Evolutionary conservation across 1,140 invertebrate species (phyloP), one percentile per base, ranked within the genome.

Genomic region (Cydia fagiglandana): DNA sequence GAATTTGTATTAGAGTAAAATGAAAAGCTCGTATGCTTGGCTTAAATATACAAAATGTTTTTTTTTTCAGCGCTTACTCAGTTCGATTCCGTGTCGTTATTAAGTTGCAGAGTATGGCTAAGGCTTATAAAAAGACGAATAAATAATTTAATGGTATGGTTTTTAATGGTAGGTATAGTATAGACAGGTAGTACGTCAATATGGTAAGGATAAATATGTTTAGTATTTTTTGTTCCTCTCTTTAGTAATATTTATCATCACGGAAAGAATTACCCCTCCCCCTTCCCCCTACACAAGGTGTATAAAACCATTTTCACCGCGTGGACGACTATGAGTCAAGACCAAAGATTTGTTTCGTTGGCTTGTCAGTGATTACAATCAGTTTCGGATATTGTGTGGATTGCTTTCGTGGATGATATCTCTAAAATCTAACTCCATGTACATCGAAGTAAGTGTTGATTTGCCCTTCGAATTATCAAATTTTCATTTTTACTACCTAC

Each of bases 401-500:
- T 34, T 38, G 28, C 0, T 66, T 34, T 38, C 24, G 24, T 66
- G 30, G 28, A 34, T 66, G 28, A 66, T 13, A 38, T 66, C 28
- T 66, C 5, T 34, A 12, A 15, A 66, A 30, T 66, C 30, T 34
- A 66, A 34, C 13, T 38, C 64, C 28, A 66, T 66, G 30, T 38
- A 28, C 24, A 34, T 66, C 64, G 64, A 66, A 66, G 64, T 66
- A 66, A 66, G 64, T 66, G 28, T 66, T 64, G 17, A 28, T 64
- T 66, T 24, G 4, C 0, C 5, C 20, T 12, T 61, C 2, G 12
- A 56, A 2, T 56, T 9, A 61, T 24, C 17, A 12, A 61, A 24
- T 24, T 47, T 47, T 2, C 13, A 47, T 47, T 15, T 10, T 47
- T 12, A 47, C 4, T 50, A 2, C 10, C 45, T 47, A 13, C 13